Evolutionary conservation across 2,888 invertebrate species (phyloP).

Genomic region (Phytoseiulus persimilis): DNA sequence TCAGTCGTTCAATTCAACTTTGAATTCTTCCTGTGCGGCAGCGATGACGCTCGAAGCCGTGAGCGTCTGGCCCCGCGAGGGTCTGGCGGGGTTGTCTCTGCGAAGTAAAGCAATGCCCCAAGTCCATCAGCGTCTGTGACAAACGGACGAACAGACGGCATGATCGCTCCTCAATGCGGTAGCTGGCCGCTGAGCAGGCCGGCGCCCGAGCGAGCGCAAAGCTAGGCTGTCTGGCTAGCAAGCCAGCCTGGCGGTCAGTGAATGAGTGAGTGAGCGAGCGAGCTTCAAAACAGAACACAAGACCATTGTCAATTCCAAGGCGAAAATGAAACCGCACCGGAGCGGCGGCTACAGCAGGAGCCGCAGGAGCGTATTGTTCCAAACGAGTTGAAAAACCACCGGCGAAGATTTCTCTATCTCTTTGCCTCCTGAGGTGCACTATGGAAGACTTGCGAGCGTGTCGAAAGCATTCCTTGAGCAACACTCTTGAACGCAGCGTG

Average conservation of each 20-base stretch:
- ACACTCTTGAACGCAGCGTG: background rate
- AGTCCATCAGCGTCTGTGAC: background rate
- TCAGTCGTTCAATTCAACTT: background rate
- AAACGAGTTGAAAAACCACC: background rate
- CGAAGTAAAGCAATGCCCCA: background rate
- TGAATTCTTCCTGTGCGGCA: background rate
- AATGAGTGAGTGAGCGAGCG: background rate
- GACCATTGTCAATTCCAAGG: background rate
- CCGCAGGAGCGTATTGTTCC: background rate
- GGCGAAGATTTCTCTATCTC: background rate
- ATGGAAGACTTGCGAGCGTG: background rate
- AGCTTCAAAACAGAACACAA: background rate
- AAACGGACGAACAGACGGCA: background rate
- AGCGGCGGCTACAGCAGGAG: background rate
- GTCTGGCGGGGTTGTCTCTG: background rate
- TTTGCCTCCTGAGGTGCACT: background rate
- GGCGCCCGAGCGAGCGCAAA: no score
- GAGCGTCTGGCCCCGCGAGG: background rate
- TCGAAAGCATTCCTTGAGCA: background rate
- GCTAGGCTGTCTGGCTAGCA: no score
- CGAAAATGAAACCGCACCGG: background rate
- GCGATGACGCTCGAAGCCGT: background rate
- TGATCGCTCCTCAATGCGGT: background rate
- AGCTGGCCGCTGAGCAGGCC: no score
- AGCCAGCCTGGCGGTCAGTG: background rate